A percentile compares a stretch with the other conserved stretches of the same genome.
Conservation (phyloP, 2,797 vertebrate species). For the Thunnus albacares region DNA sequence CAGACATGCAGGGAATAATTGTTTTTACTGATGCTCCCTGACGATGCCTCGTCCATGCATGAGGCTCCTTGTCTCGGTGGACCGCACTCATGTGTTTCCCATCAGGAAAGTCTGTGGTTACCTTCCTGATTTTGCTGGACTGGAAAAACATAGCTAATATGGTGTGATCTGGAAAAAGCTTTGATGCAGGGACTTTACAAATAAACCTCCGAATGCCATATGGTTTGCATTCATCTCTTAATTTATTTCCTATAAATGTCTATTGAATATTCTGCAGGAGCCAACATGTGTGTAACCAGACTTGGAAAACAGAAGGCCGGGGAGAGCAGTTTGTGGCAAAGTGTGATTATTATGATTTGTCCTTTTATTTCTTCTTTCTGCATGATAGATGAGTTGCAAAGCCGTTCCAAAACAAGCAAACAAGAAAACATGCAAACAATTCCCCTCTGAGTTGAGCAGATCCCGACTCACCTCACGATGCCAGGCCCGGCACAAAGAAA, state of each 20-base stretch:
- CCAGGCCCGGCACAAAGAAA: slow-evolving; percentile 50
- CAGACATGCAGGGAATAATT: slow-evolving; percentile 81
- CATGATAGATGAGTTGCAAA: slow-evolving; percentile 58
- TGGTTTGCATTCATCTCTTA: slow-evolving; percentile 99
- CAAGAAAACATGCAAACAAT: slow-evolving; percentile 78
- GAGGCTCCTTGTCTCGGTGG: slow-evolving; percentile 85
- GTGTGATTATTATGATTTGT: slow-evolving; percentile 92
- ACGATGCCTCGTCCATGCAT: slow-evolving; percentile 84
- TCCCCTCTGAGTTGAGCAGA: slow-evolving; percentile 21
- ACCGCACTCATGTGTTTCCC: slow-evolving; percentile 97
- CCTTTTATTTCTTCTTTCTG: slow-evolving; percentile 58
- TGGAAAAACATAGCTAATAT: slow-evolving; percentile 99
- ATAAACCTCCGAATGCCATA: slow-evolving; percentile 98
- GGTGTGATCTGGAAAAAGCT: slow-evolving; percentile 97
- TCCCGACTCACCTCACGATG: slow-evolving; percentile 28
- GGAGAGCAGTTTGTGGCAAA: slow-evolving; percentile 92
- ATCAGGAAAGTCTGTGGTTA: slow-evolving; percentile 99
- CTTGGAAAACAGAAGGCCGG: slow-evolving; percentile 90
- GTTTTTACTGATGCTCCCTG: slow-evolving; percentile 91
- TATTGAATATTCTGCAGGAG: slow-evolving; percentile 94
- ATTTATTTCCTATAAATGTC: slow-evolving; percentile 99
- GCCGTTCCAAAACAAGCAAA: slow-evolving; percentile 79
- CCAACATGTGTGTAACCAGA: slow-evolving; percentile 94
- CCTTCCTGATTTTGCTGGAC: slow-evolving; percentile 98
- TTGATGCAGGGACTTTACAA: slow-evolving; percentile 99